Conservation (phyloP, 2,797 vertebrate species). For the Phaenicophaeus curvirostris region DNA sequence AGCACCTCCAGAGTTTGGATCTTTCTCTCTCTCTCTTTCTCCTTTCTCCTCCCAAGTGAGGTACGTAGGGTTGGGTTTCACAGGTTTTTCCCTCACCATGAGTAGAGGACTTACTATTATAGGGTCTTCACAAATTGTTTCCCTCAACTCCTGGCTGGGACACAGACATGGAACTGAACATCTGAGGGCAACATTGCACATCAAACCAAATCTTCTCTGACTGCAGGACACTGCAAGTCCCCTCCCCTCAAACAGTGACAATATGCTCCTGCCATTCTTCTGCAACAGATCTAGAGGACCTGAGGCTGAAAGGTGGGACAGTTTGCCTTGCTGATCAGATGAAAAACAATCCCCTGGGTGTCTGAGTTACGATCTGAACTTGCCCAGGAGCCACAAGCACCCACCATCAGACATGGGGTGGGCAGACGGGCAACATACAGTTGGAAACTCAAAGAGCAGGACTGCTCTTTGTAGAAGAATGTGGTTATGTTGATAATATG, state of each 20-base stretch:
- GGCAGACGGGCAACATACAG: not conserved
- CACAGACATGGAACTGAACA: not conserved
- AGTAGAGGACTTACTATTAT: not conserved
- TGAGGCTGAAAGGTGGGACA: not conserved
- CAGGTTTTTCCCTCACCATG: rapidly evolving
- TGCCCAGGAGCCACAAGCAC: not conserved
- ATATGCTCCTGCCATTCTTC: rapidly evolving
- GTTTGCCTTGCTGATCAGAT: not conserved
- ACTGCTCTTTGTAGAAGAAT: not conserved
- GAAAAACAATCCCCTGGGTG: not conserved
- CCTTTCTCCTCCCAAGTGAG: not conserved
- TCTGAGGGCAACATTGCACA: not conserved
- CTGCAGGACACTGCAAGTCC: too few relatives aligned
- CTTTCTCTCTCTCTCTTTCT: not conserved
- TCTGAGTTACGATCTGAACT: not conserved
- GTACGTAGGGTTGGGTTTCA: not conserved
- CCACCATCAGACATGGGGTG: not conserved
- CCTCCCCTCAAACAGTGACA: rapidly evolving
- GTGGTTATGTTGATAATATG: not conserved
- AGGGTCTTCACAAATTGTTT: not conserved
- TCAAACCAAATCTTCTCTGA: not conserved
- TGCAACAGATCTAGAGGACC: not conserved
- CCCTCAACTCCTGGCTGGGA: not conserved
- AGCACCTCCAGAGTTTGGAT: not conserved
- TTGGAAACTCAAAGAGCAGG: not conserved